Conservation (phyloP, 2,113 vertebrate genomes). For the Erythrocebus patas region DNA sequence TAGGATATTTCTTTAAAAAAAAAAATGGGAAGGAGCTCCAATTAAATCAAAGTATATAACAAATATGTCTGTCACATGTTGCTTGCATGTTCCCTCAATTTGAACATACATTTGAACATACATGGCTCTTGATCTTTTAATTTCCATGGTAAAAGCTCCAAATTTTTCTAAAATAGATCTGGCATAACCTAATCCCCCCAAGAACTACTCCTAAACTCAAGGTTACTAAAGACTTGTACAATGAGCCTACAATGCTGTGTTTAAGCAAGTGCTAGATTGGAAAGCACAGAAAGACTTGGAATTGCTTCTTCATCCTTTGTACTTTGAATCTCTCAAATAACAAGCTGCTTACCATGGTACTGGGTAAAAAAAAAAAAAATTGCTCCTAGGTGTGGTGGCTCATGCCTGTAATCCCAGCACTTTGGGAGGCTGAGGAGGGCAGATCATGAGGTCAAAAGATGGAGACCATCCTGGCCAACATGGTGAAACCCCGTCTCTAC, state of each 20-base stretch:
- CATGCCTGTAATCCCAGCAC: too few relatives aligned
- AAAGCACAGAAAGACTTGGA: slow-evolving; percentile 31
- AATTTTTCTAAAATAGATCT: not conserved
- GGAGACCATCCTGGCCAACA: too few relatives aligned
- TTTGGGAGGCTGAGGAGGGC: too few relatives aligned
- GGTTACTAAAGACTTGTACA: not conserved
- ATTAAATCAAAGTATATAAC: slow-evolving; percentile 3
- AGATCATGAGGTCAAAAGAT: too few relatives aligned
- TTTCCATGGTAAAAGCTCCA: not conserved
- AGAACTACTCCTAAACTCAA: slow-evolving; percentile 3
- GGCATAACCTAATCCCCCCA: not conserved
- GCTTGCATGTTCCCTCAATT: not conserved
- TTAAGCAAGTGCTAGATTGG: not conserved
- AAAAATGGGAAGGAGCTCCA: not conserved
- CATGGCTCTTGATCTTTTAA: not conserved
- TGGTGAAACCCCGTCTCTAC: too few relatives aligned
- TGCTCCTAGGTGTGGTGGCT: too few relatives aligned
- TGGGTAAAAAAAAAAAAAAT: not conserved
- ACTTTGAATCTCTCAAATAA: slow-evolving; percentile 35
- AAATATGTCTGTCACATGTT: not conserved
- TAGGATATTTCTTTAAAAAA: not conserved
- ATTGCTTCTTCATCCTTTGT: not conserved
- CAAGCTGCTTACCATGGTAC: not conserved
- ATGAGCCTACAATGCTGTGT: not conserved
- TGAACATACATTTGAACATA: not conserved